Evolutionary conservation across 1,140 invertebrate species (phyloP).

Genomic region (Littorina saxatilis): DNA sequence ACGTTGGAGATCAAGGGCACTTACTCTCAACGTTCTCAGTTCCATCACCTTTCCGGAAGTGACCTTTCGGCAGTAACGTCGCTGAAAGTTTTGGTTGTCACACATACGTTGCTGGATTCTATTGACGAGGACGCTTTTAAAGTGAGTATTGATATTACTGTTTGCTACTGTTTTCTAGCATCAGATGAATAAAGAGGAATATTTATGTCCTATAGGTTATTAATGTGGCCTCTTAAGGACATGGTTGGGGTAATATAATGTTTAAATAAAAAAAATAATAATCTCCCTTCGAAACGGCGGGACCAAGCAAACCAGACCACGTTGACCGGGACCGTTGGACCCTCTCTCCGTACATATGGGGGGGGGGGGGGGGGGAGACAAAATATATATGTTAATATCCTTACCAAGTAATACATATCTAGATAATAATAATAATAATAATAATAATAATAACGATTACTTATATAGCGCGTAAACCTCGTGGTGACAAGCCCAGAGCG

Average conservation of each 20-base stretch:
- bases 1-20: slow-evolving; percentile 3
- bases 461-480: no score
- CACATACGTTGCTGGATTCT: background rate
- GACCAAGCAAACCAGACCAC: no score
- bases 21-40: background rate
- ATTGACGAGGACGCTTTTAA: slow-evolving; percentile 7
- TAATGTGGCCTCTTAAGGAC: background rate
- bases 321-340: no score
- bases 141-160: background rate
- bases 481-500: no score
- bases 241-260: background rate
- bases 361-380: no score
- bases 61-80: background rate
- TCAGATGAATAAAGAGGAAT: no score
- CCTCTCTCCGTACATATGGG: no score
- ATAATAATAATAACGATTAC: no score
- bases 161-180: background rate
- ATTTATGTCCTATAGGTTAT: background rate
- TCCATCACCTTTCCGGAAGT: background rate
- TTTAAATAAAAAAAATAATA: no score
- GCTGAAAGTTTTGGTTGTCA: background rate
- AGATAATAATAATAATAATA: no score
- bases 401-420: no score
- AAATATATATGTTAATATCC: no score
- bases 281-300: background rate